A percentile compares a stretch with the other conserved stretches of the same genome.
These are phyloP conservation scores for Fabriciana adippe DNA, from an alignment of 2,888 invertebrate species.

Conservation along the genomic window DNA sequence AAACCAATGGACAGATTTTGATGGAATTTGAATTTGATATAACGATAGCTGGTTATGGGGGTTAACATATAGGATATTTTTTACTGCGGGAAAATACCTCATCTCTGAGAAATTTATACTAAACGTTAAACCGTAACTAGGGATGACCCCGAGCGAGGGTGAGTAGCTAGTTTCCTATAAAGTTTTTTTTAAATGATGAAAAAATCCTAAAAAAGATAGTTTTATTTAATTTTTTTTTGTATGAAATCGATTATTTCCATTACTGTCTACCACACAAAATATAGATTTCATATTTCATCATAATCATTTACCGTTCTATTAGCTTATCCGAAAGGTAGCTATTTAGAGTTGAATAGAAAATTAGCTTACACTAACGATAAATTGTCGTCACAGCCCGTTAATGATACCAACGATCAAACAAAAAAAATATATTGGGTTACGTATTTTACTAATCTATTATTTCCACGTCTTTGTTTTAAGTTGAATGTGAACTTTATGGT, in stretches of 20 bases:
- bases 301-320: constrained; percentile 45
- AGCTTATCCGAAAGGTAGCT: constrained; percentile 45
- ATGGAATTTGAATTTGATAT: too few relatives aligned
- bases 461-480: constrained; percentile 10
- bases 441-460: background rate
- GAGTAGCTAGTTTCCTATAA: too few relatives aligned
- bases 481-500: background rate
- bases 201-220: too few relatives aligned
- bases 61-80: too few relatives aligned
- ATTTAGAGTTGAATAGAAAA: constrained; percentile 54
- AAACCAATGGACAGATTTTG: too few relatives aligned
- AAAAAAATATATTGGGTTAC: constrained; percentile 9
- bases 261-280: constrained; percentile 6
- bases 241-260: constrained; percentile 9
- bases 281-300: constrained; percentile 8
- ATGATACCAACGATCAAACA: constrained; percentile 14
- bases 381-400: constrained; percentile 45
- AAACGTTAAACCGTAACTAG: too few relatives aligned
- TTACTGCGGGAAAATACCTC: too few relatives aligned
- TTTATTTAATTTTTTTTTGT: too few relatives aligned
- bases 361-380: constrained; percentile 57
- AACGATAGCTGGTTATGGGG: too few relatives aligned
- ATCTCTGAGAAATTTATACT: too few relatives aligned
- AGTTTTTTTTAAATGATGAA: too few relatives aligned
- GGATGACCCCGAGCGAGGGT: too few relatives aligned